Evolutionary conservation across 2,797 vertebrate genomes (phyloP).

Genomic region (Euthynnus affinis): DNA sequence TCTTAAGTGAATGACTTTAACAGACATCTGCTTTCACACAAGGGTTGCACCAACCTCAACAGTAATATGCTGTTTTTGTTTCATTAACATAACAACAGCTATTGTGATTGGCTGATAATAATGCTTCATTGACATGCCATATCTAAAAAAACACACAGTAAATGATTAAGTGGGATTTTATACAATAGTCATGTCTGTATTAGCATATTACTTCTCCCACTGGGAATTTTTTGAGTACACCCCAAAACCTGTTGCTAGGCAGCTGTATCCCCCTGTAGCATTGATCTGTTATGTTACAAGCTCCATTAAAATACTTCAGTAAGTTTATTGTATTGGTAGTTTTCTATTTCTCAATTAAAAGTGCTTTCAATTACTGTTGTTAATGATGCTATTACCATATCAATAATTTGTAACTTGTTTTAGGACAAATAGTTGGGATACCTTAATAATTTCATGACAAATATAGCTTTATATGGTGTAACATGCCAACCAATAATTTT

Average conservation of each 20-base stretch:
- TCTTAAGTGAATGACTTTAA: slow-evolving; percentile 37
- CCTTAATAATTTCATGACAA: background rate
- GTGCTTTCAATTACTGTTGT: too few species aligned
- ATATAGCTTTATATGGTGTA: too few species aligned
- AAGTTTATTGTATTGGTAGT: background rate
- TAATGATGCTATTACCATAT: too few species aligned
- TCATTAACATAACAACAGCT: background rate
- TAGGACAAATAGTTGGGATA: background rate
- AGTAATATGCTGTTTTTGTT: background rate
- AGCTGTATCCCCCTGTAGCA: too few species aligned
- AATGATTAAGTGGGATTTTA: background rate
- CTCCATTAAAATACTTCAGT: background rate
- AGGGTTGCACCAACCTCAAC: background rate
- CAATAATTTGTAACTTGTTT: background rate
- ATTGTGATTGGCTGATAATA: background rate
- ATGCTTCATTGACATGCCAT: too few species aligned
- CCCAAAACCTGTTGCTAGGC: too few species aligned
- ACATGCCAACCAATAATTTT: too few species aligned
- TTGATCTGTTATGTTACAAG: background rate
- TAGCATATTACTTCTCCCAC: too few species aligned
- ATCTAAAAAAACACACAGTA: background rate
- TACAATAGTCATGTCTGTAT: background rate
- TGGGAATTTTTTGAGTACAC: too few species aligned
- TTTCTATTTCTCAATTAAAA: too few species aligned
- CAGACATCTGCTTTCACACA: slow-evolving; percentile 37